phyloP scores from a whole-genome alignment of 2,797 vertebrate genomes.

The Lates japonicus region DNA sequence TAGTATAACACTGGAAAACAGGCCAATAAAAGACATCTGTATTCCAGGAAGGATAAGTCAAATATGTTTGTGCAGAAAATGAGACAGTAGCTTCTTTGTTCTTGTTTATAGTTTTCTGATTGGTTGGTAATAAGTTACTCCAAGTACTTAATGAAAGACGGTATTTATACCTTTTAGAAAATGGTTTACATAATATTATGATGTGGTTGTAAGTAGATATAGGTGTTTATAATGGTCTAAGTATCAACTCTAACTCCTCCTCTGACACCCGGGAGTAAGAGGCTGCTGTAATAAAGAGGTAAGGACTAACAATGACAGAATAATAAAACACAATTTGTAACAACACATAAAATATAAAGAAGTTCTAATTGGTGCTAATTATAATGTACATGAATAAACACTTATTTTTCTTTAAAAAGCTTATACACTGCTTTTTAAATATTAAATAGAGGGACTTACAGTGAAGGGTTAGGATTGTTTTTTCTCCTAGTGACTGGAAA shows the following conservation, averaged over 20 bases:
- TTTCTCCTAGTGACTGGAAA: no score
- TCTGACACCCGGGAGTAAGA: background rate
- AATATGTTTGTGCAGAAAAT: background rate
- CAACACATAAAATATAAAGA: background rate
- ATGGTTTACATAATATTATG: no score
- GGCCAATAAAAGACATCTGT: background rate
- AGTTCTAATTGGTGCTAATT: background rate
- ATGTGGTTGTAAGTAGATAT: no score
- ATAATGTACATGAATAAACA: background rate
- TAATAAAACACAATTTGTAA: no score
- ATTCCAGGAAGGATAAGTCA: background rate
- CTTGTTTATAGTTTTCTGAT: no score
- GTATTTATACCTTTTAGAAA: no score
- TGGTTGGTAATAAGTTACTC: no score
- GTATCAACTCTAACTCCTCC: background rate
- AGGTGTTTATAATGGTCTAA: no score
- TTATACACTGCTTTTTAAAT: background rate
- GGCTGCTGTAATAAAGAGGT: background rate
- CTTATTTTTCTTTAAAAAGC: background rate
- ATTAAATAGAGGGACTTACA: no score
- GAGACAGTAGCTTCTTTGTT: background rate
- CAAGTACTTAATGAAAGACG: no score
- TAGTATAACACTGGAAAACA: background rate
- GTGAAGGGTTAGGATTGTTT: no score
- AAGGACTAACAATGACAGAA: background rate